Conservation (phyloP, 2,113 vertebrate genomes). For the Cheirogaleus medius region DNA sequence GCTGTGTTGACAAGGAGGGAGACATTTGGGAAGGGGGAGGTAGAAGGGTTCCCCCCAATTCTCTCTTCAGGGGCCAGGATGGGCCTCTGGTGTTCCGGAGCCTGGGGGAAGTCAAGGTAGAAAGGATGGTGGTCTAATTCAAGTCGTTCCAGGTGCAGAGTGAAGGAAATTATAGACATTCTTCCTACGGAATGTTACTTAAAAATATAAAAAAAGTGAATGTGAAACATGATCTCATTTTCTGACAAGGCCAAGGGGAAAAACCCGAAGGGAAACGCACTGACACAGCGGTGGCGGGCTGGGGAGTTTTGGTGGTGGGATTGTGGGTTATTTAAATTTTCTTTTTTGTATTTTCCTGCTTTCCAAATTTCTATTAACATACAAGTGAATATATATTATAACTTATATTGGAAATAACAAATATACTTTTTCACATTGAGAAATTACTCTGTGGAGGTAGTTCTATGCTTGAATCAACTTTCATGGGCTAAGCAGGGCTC, state of each 20-base stretch:
- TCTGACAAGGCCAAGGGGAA: not conserved
- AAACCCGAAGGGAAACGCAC: not conserved
- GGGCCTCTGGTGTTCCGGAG: not conserved
- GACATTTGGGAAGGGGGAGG: not conserved
- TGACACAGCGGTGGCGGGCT: not conserved
- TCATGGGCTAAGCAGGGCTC: not conserved
- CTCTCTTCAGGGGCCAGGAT: not conserved
- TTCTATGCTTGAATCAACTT: not conserved
- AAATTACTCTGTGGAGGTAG: not conserved
- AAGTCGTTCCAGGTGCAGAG: not conserved
- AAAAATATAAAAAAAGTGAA: no score
- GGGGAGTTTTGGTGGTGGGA: not conserved
- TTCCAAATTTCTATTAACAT: not conserved
- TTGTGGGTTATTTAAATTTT: not conserved
- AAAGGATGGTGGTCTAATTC: not conserved
- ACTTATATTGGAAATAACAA: not conserved
- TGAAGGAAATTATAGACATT: not conserved
- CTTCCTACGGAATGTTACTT: no score
- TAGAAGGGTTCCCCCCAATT: not conserved
- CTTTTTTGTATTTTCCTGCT: not conserved
- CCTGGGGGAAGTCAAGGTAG: not conserved
- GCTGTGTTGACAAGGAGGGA: not conserved
- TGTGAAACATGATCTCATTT: not conserved
- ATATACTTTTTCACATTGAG: not conserved
- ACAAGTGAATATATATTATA: no score